phyloP scores from a whole-genome alignment of 37 sponge, comb jelly and placozoan genomes.

The Spongia lamella region DNA sequence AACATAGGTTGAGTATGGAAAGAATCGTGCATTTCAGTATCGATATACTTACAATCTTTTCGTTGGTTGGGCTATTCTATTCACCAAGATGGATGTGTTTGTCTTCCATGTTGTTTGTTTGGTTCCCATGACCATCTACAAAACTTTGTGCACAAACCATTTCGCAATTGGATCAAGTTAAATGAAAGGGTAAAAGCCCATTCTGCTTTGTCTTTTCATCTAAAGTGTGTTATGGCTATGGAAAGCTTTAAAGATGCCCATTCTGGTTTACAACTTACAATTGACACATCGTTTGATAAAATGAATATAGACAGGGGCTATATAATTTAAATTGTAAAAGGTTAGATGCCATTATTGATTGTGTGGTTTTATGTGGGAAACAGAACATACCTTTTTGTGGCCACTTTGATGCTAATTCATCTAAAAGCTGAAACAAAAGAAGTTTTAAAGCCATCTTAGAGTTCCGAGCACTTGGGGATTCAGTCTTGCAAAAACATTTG shows the following conservation, averaged over 20 bases:
- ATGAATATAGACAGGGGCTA: background rate
- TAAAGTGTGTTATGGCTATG: background rate
- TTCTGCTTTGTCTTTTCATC: background rate
- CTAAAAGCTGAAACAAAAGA: background rate
- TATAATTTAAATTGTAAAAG: slow-evolving; percentile 6
- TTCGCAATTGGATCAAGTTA: slow-evolving; percentile 36
- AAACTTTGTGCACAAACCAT: slow-evolving; percentile 27
- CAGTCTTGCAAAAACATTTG: slow-evolving; percentile 16
- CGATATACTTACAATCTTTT: slow-evolving; percentile 40
- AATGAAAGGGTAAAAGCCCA: slow-evolving; percentile 41
- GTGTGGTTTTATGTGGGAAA: background rate
- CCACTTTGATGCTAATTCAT: slow-evolving; percentile 7
- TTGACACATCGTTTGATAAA: background rate
- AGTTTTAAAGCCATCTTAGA: slow-evolving; percentile 32
- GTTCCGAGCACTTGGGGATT: slow-evolving; percentile 17
- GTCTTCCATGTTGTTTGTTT: slow-evolving; percentile 47
- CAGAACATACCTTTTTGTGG: slow-evolving; percentile 2
- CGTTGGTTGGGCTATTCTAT: slow-evolving; percentile 56
- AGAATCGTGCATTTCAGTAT: slow-evolving; percentile 54
- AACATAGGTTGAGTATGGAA: slow-evolving; percentile 29
- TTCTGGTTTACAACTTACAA: slow-evolving; percentile 3
- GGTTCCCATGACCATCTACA: background rate
- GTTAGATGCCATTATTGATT: slow-evolving; percentile 7
- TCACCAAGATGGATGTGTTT: slow-evolving; percentile 36
- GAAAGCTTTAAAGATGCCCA: slow-evolving; percentile 4